These are phyloP conservation scores for Oxyteleia sp. DNA, from an alignment of 2,888 invertebrate genomes.

Conservation along the genomic window DNA sequence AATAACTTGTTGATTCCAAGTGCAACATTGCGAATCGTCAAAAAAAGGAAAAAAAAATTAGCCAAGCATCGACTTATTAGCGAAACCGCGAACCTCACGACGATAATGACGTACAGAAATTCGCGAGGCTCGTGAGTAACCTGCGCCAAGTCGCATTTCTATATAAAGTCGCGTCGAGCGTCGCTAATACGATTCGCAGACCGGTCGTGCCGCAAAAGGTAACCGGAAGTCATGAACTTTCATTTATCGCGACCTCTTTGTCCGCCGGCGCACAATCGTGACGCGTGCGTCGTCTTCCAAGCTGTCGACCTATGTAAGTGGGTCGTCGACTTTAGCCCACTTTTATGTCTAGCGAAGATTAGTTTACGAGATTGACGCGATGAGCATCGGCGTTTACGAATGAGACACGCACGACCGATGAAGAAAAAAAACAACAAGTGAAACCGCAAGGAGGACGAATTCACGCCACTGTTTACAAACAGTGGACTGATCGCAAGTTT, in stretches of 20 bases:
- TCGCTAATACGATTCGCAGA: constrained; percentile 58
- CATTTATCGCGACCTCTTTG: constrained; percentile 82
- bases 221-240: constrained; percentile 83
- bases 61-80: constrained; percentile 29
- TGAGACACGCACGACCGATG: constrained; percentile 21
- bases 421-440: constrained; percentile 66
- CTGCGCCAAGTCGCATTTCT: constrained; percentile 62
- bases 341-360: constrained; percentile 72
- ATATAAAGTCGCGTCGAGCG: constrained; percentile 62
- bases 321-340: constrained; percentile 83
- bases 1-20: constrained; percentile 10
- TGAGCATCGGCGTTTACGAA: constrained; percentile 43
- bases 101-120: constrained; percentile 44
- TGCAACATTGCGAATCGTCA: not conserved
- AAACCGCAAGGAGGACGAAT: constrained; percentile 56
- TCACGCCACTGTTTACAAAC: constrained; percentile 33
- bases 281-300: constrained; percentile 78
- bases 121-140: constrained; percentile 50
- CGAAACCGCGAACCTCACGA: constrained; percentile 8
- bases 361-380: constrained; percentile 67
- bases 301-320: constrained; percentile 78
- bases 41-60: constrained; percentile 15
- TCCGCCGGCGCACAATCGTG: constrained; percentile 72
- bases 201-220: constrained; percentile 66
- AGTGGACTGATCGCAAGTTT: not conserved